phyloP scores from a whole-genome alignment of 2,797 vertebrate species.

The Scolopax rusticola region DNA sequence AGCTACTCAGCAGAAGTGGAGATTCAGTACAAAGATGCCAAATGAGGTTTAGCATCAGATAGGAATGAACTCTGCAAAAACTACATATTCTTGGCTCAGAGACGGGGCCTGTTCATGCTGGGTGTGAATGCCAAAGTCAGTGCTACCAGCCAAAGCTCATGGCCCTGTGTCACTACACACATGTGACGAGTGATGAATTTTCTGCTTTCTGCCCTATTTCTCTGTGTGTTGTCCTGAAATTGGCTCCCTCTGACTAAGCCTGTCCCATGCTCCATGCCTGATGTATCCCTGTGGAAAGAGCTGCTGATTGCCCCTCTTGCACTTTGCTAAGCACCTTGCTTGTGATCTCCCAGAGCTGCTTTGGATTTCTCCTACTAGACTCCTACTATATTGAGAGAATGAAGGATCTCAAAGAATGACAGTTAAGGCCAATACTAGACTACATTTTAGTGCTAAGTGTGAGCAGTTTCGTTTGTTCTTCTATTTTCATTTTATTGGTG shows the following conservation, averaged over 20 bases:
- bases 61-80: neutral
- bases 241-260: neutral
- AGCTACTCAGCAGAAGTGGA: neutral
- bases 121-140: neutral
- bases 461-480: neutral
- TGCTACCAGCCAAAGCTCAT: neutral
- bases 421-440: neutral
- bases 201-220: neutral
- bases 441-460: neutral
- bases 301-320: accelerated
- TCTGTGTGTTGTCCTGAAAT: neutral
- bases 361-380: neutral
- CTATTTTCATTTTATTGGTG: neutral
- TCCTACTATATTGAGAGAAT: neutral
- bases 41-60: neutral
- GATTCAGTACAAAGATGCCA: accelerated
- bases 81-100: neutral
- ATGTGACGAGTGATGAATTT: accelerated
- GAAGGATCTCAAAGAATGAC: neutral
- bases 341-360: neutral
- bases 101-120: accelerated
- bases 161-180: neutral
- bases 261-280: neutral
- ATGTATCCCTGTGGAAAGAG: neutral
- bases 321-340: too few relatives aligned